phyloP scores from a whole-genome alignment of 2,797 vertebrate species.

The Acropternis orthonyx region DNA sequence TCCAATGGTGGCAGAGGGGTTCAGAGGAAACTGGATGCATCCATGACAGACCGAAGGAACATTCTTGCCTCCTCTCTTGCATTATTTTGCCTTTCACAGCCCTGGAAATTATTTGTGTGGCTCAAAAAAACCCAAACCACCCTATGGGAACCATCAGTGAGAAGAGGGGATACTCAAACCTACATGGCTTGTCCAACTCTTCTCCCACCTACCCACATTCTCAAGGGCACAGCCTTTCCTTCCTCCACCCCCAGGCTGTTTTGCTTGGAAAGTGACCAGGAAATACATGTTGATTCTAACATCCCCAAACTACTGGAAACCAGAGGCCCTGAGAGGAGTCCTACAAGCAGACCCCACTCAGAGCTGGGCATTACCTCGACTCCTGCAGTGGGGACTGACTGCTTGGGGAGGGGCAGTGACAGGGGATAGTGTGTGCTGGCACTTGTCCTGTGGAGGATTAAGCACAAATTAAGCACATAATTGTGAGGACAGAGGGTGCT shows the following conservation, averaged over 20 bases:
- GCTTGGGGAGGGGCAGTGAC: neutral
- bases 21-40: neutral
- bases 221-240: neutral
- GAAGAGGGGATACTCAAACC: neutral
- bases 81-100: neutral
- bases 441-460: neutral
- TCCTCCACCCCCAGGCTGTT: neutral
- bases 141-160: neutral
- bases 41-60: neutral
- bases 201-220: neutral
- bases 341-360: accelerated
- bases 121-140: neutral
- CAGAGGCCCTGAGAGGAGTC: neutral
- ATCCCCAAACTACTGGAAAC: neutral
- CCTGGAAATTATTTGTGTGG: neutral
- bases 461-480: neutral
- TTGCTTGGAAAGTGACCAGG: neutral
- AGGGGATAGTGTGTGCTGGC: neutral
- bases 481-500: neutral
- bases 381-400: neutral
- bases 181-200: neutral
- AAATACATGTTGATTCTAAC: neutral
- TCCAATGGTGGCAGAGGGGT: neutral
- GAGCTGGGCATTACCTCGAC: neutral
- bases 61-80: neutral